Evolutionary conservation across 2,797 vertebrate species (phyloP), one percentile per base, ranked within the genome.

Genomic region (Labeo calbasu): DNA sequence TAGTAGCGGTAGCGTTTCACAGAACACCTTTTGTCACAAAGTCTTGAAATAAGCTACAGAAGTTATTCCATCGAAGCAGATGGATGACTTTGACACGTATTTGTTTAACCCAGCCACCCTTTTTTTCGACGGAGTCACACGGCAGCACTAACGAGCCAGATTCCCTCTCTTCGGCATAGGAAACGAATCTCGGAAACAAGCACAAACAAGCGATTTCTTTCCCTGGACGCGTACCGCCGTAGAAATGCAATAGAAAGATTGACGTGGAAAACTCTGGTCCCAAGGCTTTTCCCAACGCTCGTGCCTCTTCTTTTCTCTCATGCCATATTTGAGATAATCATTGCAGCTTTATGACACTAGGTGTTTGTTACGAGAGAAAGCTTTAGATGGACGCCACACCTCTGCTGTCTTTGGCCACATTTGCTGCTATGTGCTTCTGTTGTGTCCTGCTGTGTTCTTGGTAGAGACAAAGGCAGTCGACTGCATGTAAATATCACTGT

Each of bases 401-500:
- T 87, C 84, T 85, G 86, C 77, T 84, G 86, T 89, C 82, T 89
- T 83, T 84, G 85, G 86, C 86, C 85, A 88, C 85, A 89, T 90
- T 84, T 90, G 91, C 91, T 92, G 91, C 91, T 92, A 91, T 90
- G 89, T 90, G 86, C 85, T 89, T 91, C 86, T 90, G 89, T 90
- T 90, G 89, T 91, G 87, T 90, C 86, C 88, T 90, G 89, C 87
- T 89, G 88, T 91, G 88, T 89, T 90, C 86, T 91, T 87, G 84
- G 88, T 92, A 90, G 87, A 92, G 88, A 89, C 89, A 82, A 86
- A 90, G 79, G 84, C 87, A 88, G 89, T 89, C 81, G 89, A 91
- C 88, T 90, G 87, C 90, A 88, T 92, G 91, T 92, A 92, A 90
- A 92, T 91, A 92, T 90, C 87, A 89, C 89, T 89, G 88, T 89